Conservation (phyloP, 1,140 invertebrate genomes). For the Scaptomyza montana region DNA sequence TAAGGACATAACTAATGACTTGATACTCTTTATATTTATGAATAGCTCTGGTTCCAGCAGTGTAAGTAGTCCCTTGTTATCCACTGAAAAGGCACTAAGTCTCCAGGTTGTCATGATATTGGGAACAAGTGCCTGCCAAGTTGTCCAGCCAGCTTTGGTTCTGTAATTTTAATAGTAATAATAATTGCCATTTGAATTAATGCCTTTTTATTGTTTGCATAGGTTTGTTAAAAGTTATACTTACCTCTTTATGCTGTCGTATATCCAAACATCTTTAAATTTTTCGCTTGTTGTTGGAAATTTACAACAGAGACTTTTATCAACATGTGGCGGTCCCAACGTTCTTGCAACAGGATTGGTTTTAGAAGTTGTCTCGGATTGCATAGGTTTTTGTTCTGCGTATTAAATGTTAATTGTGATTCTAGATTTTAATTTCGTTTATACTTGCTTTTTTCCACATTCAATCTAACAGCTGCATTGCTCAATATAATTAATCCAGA, state of each 20-base stretch:
- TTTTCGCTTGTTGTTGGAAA: neutral
- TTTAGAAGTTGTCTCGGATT: too few relatives aligned
- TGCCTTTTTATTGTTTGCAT: too few relatives aligned
- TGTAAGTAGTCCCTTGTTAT: constrained; percentile 20
- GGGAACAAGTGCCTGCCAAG: constrained; percentile 6
- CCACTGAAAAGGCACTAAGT: constrained; percentile 34
- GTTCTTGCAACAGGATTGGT: too few relatives aligned
- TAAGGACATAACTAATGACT: constrained; percentile 3
- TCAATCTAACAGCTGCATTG: neutral
- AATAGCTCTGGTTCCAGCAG: neutral
- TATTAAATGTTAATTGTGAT: too few relatives aligned
- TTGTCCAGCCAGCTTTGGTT: neutral
- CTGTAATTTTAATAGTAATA: neutral
- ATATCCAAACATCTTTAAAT: constrained; percentile 38
- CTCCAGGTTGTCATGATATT: constrained; percentile 16
- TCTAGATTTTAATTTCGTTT: too few relatives aligned
- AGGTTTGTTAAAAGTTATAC: neutral
- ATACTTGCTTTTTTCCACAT: neutral
- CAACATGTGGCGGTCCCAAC: too few relatives aligned
- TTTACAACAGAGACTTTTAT: too few relatives aligned
- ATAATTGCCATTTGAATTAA: too few relatives aligned
- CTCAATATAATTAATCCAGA: constrained; percentile 27
- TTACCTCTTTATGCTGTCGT: constrained; percentile 15
- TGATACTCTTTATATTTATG: constrained; percentile 15
- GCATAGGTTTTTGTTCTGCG: too few relatives aligned